phyloP scores from a whole-genome alignment of 2,113 vertebrate species.

The Oophaga pumilio region DNA sequence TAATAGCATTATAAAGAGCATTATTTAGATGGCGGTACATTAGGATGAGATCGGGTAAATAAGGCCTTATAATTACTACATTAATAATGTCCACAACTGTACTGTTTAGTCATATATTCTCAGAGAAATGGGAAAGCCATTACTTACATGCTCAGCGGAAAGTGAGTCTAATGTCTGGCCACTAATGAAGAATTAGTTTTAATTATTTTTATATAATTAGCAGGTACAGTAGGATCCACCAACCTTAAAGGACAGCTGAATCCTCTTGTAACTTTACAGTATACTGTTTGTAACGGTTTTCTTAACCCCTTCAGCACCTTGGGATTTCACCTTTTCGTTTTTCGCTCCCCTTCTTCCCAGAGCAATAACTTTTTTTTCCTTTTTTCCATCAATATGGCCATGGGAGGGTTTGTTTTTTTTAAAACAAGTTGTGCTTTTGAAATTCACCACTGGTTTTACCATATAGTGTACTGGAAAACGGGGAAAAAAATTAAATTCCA shows the following conservation, averaged over 20 bases:
- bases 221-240: slow-evolving; percentile 9
- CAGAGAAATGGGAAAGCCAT: neutral
- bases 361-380: too few species aligned
- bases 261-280: neutral
- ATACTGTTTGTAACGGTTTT: neutral
- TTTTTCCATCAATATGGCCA: too few species aligned
- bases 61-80: neutral
- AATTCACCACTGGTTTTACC: too few species aligned
- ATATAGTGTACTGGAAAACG: too few species aligned
- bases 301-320: neutral
- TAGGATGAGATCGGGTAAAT: neutral
- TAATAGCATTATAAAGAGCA: neutral
- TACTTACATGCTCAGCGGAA: neutral
- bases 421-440: too few species aligned
- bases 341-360: too few species aligned
- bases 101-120: neutral
- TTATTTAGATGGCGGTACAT: slow-evolving; percentile 6
- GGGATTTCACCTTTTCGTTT: too few species aligned
- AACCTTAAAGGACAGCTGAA: neutral
- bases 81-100: slow-evolving; percentile 10
- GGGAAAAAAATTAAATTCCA: too few species aligned
- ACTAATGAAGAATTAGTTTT: slow-evolving; percentile 15
- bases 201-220: slow-evolving; percentile 30
- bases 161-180: neutral
- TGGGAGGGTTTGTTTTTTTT: too few species aligned